These are phyloP conservation scores for Mechanitis messenoides DNA, from an alignment of 2,888 invertebrate species.

Conservation along the genomic window DNA sequence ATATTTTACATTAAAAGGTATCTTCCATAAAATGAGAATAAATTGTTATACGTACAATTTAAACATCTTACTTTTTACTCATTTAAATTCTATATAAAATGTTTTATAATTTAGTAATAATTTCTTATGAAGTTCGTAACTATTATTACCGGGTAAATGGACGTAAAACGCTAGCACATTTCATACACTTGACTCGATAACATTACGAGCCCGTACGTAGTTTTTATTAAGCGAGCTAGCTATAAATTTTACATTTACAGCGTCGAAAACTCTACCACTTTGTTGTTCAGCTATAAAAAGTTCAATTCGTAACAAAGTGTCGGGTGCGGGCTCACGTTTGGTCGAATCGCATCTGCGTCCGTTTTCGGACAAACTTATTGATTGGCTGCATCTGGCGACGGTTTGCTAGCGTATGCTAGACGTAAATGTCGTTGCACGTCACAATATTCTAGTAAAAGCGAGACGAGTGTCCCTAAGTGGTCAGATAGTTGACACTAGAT, in stretches of 20 bases:
- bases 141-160: conserved; percentile 30
- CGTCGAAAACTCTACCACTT: conserved; percentile 56
- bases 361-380: conserved; percentile 45
- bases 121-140: conserved; percentile 30
- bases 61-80: conserved; percentile 9
- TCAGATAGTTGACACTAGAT: conserved; percentile 39
- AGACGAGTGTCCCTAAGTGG: conserved; percentile 38
- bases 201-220: conserved; percentile 43
- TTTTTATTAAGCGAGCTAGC: conserved; percentile 58
- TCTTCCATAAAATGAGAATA: not conserved
- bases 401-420: conserved; percentile 36
- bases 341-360: conserved; percentile 57
- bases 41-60: not conserved
- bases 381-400: conserved; percentile 39
- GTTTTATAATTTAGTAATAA: conserved; percentile 28
- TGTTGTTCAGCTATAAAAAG: conserved; percentile 62
- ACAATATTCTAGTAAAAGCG: conserved; percentile 46
- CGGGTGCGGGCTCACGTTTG: conserved; percentile 44
- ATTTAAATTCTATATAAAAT: conserved; percentile 16
- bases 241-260: conserved; percentile 62
- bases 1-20: conserved; percentile 1
- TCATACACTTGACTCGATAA: conserved; percentile 35
- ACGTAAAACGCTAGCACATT: conserved; percentile 33
- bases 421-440: conserved; percentile 37
- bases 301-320: conserved; percentile 58